Conservation (phyloP, 2,113 vertebrate genomes). For the Oxyura jamaicensis region DNA sequence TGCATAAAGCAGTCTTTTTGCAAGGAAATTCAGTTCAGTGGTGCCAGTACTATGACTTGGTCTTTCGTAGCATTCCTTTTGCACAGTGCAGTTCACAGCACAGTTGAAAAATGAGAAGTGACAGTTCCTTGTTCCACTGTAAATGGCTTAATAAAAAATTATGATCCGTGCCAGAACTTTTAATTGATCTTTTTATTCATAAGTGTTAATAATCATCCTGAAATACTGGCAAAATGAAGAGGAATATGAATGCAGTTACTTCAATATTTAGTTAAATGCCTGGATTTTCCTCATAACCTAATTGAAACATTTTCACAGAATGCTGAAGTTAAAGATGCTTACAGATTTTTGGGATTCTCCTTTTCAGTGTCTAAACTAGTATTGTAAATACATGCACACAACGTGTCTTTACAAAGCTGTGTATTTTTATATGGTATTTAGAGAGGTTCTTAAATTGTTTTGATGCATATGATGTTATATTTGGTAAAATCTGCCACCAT, state of each 20-base stretch:
- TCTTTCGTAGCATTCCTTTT: background rate
- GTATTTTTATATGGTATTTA: background rate
- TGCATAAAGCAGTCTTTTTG: background rate
- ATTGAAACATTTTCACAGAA: background rate
- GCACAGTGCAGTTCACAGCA: background rate
- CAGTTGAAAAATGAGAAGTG: background rate
- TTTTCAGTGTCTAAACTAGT: background rate
- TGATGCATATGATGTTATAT: background rate
- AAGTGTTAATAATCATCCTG: background rate
- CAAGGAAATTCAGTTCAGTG: background rate
- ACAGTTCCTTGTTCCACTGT: background rate
- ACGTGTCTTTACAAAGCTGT: background rate
- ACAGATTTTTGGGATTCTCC: background rate
- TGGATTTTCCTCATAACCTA: background rate
- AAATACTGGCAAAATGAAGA: background rate
- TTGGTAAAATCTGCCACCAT: background rate
- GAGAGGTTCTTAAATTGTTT: background rate
- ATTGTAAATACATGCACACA: background rate
- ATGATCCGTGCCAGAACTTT: accelerated
- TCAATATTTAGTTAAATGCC: background rate
- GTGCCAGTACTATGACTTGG: background rate
- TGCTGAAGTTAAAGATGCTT: background rate
- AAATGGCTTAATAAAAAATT: background rate
- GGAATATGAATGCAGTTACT: background rate
- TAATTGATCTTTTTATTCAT: background rate